phyloP scores from a whole-genome alignment of 2,888 invertebrate genomes.

The Dynastes hyllus region DNA sequence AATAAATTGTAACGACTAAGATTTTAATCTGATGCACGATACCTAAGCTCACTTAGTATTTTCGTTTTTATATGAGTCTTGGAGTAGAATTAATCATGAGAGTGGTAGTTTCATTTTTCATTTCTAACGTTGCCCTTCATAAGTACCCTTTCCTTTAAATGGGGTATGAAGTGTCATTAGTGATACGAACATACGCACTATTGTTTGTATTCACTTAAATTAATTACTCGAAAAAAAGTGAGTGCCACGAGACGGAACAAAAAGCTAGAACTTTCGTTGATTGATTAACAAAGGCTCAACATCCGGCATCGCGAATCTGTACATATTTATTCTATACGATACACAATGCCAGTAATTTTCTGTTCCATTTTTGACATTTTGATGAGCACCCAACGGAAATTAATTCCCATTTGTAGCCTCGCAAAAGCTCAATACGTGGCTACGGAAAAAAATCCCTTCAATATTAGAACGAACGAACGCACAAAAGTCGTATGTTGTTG shows the following conservation, averaged over 20 bases:
- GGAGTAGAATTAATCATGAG: too few species aligned
- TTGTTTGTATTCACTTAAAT: too few species aligned
- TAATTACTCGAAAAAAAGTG: neutral
- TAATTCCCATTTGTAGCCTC: neutral
- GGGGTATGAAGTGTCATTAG: too few species aligned
- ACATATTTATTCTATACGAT: neutral
- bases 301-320: neutral
- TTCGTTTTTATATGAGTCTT: too few species aligned
- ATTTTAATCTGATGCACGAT: too few species aligned
- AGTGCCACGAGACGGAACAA: neutral
- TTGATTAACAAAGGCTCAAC: neutral
- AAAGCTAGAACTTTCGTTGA: neutral
- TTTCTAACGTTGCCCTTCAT: too few species aligned
- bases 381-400: constrained; percentile 6
- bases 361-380: constrained; percentile 19
- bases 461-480: constrained; percentile 11
- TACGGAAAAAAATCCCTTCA: neutral
- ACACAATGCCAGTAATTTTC: neutral
- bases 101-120: too few species aligned
- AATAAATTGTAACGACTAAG: too few species aligned
- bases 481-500: neutral
- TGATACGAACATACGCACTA: too few species aligned
- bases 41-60: too few species aligned
- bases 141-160: too few species aligned
- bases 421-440: neutral